These are phyloP conservation scores for Stenurella melanura DNA, from an alignment of 2,888 invertebrate genomes.

Conservation along the genomic window DNA sequence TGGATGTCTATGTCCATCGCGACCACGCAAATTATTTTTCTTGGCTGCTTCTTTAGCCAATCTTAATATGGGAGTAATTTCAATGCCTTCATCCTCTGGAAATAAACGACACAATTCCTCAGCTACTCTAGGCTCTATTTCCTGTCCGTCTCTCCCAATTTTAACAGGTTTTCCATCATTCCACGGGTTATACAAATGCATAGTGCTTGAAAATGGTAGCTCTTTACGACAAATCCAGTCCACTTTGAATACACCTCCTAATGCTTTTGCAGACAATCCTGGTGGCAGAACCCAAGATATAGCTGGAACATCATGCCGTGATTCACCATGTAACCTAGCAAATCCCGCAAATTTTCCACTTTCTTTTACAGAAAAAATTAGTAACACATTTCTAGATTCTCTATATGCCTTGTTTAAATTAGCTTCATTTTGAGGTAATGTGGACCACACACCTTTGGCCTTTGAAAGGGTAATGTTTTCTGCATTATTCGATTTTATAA, in stretches of 20 bases:
- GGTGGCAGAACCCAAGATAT: constrained; percentile 97
- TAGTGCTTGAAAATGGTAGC: constrained; percentile 92
- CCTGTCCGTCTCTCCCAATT: constrained; percentile 99
- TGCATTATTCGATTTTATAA: constrained; percentile 98
- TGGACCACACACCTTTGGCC: constrained; percentile 98
- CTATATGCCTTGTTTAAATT: constrained; percentile 96
- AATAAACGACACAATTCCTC: constrained; percentile 95
- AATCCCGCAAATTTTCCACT: constrained; percentile 97
- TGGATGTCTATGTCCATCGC: constrained; percentile 73
- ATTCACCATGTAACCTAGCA: constrained; percentile 91
- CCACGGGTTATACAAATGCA: constrained; percentile 97
- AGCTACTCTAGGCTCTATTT: constrained; percentile 96
- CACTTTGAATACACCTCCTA: constrained; percentile 96
- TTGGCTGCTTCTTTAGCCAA: constrained; percentile 90
- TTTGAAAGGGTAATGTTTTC: constrained; percentile 97
- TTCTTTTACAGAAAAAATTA: constrained; percentile 98
- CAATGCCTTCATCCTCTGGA: constrained; percentile 93
- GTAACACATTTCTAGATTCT: constrained; percentile 93
- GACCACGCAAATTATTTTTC: constrained; percentile 68
- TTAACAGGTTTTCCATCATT: constrained; percentile 99
- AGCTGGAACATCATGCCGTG: constrained; percentile 91
- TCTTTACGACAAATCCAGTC: constrained; percentile 96
- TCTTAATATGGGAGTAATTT: constrained; percentile 90
- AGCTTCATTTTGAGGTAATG: constrained; percentile 96
- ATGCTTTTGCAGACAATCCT: constrained; percentile 91